These are phyloP conservation scores for Tetheella fluctuosa DNA, from an alignment of 2,888 invertebrate species.

Conservation along the genomic window DNA sequence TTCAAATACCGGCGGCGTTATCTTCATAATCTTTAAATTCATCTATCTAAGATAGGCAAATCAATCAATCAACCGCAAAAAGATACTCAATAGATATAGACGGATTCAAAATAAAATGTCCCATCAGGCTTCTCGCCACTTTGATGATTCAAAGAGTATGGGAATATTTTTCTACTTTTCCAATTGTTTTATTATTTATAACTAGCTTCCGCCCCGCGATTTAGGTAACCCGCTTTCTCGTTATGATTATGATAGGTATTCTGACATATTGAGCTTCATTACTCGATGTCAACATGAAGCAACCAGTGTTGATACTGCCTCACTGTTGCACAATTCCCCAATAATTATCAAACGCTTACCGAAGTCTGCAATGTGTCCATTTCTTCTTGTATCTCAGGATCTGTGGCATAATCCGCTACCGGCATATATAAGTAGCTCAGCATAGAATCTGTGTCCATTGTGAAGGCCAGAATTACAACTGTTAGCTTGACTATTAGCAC, in stretches of 20 bases:
- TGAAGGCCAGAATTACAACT: constrained; percentile 67
- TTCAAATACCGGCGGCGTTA: neutral
- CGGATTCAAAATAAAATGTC: too few species aligned
- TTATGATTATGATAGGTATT: too few species aligned
- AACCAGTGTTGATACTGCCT: too few species aligned
- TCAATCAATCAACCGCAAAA: neutral
- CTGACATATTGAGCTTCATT: too few species aligned
- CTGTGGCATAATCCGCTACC: constrained; percentile 50
- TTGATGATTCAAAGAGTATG: neutral
- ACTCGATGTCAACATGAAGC: too few species aligned
- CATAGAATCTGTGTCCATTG: constrained; percentile 48
- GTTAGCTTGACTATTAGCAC: constrained; percentile 65
- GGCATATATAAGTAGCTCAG: constrained; percentile 59
- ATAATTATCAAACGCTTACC: constrained; percentile 48
- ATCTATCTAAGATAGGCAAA: neutral
- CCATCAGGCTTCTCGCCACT: neutral
- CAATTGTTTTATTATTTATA: neutral
- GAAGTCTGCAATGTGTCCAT: constrained; percentile 61
- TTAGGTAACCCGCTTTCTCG: too few species aligned
- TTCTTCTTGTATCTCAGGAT: constrained; percentile 65
- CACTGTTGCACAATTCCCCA: too few species aligned
- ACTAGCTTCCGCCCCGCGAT: too few species aligned
- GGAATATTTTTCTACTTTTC: too few species aligned
- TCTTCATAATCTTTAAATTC: neutral
- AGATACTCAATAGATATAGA: neutral